phyloP scores from a whole-genome alignment of 2,113 vertebrate species.

The Craseonycteris thonglongyai region DNA sequence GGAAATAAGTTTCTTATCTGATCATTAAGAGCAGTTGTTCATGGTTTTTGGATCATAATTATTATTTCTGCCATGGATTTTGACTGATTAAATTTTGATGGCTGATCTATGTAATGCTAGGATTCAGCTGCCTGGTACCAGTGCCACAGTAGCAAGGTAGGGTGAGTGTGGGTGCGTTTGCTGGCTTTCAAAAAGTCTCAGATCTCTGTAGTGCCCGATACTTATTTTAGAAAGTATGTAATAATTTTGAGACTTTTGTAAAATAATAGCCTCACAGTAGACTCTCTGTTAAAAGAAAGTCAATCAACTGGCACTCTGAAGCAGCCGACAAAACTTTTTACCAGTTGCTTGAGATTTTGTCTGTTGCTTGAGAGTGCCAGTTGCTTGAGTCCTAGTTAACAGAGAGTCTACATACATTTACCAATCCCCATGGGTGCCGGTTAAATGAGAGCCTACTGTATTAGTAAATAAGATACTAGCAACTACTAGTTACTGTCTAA shows the following conservation, averaged over 20 bases:
- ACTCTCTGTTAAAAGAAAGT: too few species aligned
- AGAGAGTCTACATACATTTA: too few species aligned
- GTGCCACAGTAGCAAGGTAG: conserved; percentile 49
- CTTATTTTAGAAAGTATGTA: background rate
- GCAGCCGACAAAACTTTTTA: too few species aligned
- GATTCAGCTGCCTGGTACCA: conserved; percentile 62
- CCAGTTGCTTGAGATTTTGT: too few species aligned
- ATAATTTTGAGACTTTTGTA: background rate
- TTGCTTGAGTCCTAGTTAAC: too few species aligned
- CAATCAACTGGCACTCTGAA: too few species aligned
- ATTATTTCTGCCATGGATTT: conserved; percentile 74
- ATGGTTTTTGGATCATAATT: conserved; percentile 75
- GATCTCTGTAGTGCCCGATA: background rate
- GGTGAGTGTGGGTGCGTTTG: background rate
- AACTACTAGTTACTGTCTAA: background rate
- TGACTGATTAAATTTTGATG: conserved; percentile 41
- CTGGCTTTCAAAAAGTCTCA: background rate
- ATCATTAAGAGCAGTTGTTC: conserved; percentile 77
- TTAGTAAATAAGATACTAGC: background rate
- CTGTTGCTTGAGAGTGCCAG: too few species aligned
- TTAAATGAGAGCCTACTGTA: too few species aligned
- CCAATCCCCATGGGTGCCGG: too few species aligned
- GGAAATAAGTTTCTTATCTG: conserved; percentile 76
- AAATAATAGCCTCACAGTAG: too few species aligned
- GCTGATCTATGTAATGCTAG: conserved; percentile 40